Conservation (phyloP, 23 tunicate species). For the Oikopleura vanhoeffeni region DNA sequence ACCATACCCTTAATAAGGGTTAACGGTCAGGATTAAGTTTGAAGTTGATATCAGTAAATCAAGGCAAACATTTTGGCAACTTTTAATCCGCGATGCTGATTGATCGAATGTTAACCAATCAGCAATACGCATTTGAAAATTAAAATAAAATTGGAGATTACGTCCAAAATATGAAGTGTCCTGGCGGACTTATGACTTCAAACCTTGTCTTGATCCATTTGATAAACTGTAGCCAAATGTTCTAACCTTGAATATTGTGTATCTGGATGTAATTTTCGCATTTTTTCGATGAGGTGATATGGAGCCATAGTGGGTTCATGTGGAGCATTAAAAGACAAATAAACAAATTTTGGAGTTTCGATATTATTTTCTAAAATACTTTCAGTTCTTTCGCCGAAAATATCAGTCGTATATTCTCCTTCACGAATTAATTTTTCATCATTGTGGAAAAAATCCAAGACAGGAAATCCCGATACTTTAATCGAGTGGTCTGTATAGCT, state of each 20-base stretch:
- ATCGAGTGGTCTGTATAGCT: background rate
- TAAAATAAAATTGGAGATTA: too few species aligned
- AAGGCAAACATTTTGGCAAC: too few species aligned
- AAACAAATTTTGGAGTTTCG: background rate
- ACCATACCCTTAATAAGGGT: too few species aligned
- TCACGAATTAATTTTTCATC: background rate
- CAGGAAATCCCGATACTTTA: background rate
- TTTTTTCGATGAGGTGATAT: background rate
- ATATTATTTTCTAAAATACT: background rate
- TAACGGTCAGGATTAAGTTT: too few species aligned
- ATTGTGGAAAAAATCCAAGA: background rate
- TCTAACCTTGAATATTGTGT: background rate
- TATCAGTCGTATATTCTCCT: background rate
- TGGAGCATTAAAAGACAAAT: background rate
- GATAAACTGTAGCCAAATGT: background rate
- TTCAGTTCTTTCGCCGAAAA: background rate
- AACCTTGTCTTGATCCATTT: too few species aligned
- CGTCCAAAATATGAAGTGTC: too few species aligned
- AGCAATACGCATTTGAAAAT: too few species aligned
- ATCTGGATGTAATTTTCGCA: background rate
- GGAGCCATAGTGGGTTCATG: slow-evolving; percentile 2
- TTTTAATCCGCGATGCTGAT: too few species aligned
- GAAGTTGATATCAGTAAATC: too few species aligned
- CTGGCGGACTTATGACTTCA: too few species aligned
- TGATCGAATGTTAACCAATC: too few species aligned